Evolutionary conservation across 1,140 invertebrate genomes (phyloP).

Genomic region (Hesperophylax magnus): DNA sequence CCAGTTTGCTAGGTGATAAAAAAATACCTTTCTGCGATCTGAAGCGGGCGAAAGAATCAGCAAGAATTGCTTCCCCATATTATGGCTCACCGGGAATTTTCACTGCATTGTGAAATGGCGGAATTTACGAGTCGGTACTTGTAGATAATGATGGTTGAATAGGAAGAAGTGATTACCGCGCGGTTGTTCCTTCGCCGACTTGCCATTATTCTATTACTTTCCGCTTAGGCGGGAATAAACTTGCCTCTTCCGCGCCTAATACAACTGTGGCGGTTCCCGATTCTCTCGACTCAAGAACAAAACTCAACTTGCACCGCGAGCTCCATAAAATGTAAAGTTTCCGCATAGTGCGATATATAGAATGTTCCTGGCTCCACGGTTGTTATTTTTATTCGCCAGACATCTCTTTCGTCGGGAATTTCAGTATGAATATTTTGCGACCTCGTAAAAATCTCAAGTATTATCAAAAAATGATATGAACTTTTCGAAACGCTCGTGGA

Average conservation of each 20-base stretch:
- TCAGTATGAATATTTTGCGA: conserved; percentile 31
- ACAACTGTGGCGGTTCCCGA: background rate
- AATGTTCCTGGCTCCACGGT: conserved; percentile 1
- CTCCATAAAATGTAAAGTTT: conserved; percentile 39
- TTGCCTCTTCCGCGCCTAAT: conserved; percentile 43
- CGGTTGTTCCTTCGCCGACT: conserved; percentile 33
- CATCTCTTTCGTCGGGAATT: conserved; percentile 11
- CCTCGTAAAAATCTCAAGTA: conserved; percentile 22
- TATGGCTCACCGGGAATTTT: background rate
- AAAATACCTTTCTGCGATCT: conserved; percentile 48
- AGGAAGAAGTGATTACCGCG: conserved; percentile 52
- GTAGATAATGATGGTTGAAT: conserved; percentile 55
- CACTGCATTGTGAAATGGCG: conserved; percentile 25
- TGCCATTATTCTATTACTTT: conserved; percentile 53
- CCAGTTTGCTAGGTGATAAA: conserved; percentile 56
- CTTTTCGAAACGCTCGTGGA: background rate
- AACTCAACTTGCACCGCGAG: conserved; percentile 26
- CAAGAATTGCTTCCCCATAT: conserved; percentile 4
- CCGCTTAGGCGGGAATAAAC: conserved; percentile 42
- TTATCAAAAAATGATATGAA: conserved; percentile 9
- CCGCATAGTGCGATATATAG: conserved; percentile 30
- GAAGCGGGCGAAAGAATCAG: conserved; percentile 35
- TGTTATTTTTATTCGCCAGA: conserved; percentile 4
- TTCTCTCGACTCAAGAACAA: conserved; percentile 16
- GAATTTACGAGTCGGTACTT: conserved; percentile 51